phyloP scores from a whole-genome alignment of 2,797 vertebrate species.

The Oreochromis grahami region DNA sequence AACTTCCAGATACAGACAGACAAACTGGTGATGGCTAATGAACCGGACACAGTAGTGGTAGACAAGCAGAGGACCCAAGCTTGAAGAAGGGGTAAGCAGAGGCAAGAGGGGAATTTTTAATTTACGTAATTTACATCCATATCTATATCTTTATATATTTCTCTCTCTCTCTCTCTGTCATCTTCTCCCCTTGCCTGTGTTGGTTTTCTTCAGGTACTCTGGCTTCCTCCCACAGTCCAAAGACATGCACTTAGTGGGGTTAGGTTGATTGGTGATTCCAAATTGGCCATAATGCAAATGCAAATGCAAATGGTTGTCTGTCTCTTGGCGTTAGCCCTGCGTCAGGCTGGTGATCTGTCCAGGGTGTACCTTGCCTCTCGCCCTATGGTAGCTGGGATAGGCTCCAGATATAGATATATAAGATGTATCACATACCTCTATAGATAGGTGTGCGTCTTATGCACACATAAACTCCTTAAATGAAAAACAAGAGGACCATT shows the following conservation, averaged over 20 bases:
- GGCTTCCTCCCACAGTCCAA: not conserved
- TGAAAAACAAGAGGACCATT: no score
- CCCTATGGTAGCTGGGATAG: not conserved
- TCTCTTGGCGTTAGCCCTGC: not conserved
- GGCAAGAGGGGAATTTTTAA: not conserved
- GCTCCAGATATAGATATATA: no score
- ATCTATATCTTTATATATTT: not conserved
- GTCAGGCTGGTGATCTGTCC: not conserved
- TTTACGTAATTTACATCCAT: not conserved
- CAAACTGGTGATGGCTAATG: not conserved
- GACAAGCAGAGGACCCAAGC: not conserved
- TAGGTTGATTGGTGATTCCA: not conserved
- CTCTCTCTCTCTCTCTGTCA: not conserved
- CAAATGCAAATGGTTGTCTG: not conserved
- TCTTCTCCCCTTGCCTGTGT: no score
- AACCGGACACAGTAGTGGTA: not conserved
- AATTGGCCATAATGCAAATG: not conserved
- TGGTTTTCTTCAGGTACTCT: no score
- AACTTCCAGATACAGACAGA: not conserved
- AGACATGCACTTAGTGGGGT: not conserved
- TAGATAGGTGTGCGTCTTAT: not conserved
- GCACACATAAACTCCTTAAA: no score
- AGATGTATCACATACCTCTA: not conserved
- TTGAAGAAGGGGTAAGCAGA: not conserved
- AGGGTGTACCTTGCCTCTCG: not conserved